Percentiles rank a stretch among this genome's conserved stretches.
phyloP scores from a whole-genome alignment of 2,888 invertebrate species.

The Nipponacmea schrenckii region DNA sequence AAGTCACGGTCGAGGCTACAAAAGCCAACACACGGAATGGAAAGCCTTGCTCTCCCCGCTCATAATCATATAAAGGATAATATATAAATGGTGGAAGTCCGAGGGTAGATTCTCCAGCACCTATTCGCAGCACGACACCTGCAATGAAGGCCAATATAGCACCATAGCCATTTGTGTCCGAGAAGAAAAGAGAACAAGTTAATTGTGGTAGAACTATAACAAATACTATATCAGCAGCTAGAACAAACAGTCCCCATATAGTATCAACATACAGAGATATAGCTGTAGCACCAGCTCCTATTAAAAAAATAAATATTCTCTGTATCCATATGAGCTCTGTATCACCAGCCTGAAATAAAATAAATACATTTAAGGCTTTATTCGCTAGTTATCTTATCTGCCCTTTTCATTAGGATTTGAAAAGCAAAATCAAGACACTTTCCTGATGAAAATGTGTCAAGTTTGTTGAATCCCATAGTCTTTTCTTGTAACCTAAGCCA shows the following conservation, averaged over 20 bases:
- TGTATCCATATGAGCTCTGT: constrained; percentile 42
- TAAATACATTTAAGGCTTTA: background rate
- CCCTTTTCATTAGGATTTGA: background rate
- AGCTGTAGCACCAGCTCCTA: constrained; percentile 35
- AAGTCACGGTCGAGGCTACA: constrained; percentile 83
- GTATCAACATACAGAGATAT: constrained; percentile 39
- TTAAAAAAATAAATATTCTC: constrained; percentile 34
- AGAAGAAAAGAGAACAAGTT: constrained; percentile 38
- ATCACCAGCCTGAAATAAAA: constrained; percentile 33
- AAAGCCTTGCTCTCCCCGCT: constrained; percentile 78
- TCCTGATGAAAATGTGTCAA: background rate
- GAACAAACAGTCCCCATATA: constrained; percentile 44
- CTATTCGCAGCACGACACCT: constrained; percentile 80
- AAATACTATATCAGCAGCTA: constrained; percentile 56
- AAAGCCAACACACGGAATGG: constrained; percentile 95
- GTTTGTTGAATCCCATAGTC: constrained; percentile 12
- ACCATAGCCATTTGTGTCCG: constrained; percentile 45
- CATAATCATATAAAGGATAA: constrained; percentile 79
- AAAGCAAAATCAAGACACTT: background rate
- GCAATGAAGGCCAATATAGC: constrained; percentile 71
- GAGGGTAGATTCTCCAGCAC: constrained; percentile 88
- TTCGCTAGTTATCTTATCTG: too few relatives aligned
- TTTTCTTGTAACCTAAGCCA: too few relatives aligned
- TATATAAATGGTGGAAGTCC: constrained; percentile 84
- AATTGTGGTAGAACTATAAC: constrained; percentile 57